Base-by-base conservation (phyloP, 2,113 vertebrate species). In the Plectropomus leopardus region DNA sequence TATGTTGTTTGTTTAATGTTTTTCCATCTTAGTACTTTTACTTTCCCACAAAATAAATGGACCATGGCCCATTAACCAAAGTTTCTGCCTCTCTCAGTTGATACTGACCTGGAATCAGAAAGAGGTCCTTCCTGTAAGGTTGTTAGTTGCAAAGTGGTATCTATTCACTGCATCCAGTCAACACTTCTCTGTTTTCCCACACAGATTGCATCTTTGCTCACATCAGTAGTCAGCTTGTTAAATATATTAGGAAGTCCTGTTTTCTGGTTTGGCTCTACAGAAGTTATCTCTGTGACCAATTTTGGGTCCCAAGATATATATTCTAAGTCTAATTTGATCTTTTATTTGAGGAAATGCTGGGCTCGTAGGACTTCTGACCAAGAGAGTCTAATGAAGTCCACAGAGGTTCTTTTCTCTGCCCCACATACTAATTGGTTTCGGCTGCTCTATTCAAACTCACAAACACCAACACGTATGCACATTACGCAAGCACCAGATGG, bases 401-500 rank as follows among this genome's bases (percentile, higher is more conserved):
- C 81, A 75, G 66, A 78, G 65, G 58, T 82, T 72, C 45, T 85
- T 90, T 86, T 84, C 60, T 77, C 42, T 68, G 64, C 64, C 48
- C 73, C 54, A 34, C 59, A 67, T 57, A 58, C 75, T 85, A 88
- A 91, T 88, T 89, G 85, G 72, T 83, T 88, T 84, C 72, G 70
- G 79, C 82, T 90, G 89, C 70, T 80, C 40, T 48, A 58, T 80
- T 86, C 79, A 85, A 88, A 86, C 70, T 76, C 72, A 80, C 79
- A 85, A 89, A 90, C 88, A 89, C 87, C 89, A 86, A 76, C 81
- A 82, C 86, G 80, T 2, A 82, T 75, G 79, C 77, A 80, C 84
- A 81, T 92, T 90, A 83, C 83, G 84, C 86, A 89, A 92, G 59
- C 28, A 40, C 75, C 88, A 92, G 83, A 91, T 90, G 88, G 86